These are phyloP conservation scores for Oceanites oceanicus DNA, from an alignment of 2,113 vertebrate species.

Conservation along the genomic window DNA sequence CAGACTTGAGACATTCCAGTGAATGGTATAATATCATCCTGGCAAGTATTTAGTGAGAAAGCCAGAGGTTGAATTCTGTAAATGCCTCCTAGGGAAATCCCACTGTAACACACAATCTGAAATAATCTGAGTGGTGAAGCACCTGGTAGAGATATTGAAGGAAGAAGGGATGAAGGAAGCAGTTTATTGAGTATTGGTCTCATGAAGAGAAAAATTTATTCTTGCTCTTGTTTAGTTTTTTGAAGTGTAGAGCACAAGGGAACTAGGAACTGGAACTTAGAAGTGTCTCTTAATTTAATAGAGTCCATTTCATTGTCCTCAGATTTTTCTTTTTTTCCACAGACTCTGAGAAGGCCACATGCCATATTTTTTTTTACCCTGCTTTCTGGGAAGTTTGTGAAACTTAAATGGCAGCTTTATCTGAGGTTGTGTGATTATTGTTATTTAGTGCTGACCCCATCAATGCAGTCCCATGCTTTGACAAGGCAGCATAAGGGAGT, in stretches of 20 bases:
- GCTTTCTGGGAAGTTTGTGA: background rate
- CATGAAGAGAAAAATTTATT: background rate
- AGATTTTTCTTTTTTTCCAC: background rate
- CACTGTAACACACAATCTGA: background rate
- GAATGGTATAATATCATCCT: accelerated
- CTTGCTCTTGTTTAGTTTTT: background rate
- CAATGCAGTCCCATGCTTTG: background rate
- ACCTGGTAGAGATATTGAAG: background rate
- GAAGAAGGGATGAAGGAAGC: background rate
- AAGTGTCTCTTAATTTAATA: background rate
- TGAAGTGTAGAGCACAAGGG: background rate
- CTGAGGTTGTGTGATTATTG: background rate
- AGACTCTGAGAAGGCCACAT: background rate
- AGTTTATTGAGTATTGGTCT: background rate
- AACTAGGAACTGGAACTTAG: background rate
- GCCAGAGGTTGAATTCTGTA: background rate
- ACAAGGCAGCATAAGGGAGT: background rate
- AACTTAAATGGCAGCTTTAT: background rate
- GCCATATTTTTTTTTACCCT: background rate
- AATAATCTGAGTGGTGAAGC: background rate
- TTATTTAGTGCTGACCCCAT: background rate
- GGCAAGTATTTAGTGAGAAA: background rate
- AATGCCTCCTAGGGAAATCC: background rate
- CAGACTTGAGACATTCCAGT: background rate
- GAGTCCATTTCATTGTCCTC: background rate